A percentile compares a stretch with the other conserved stretches of the same genome.
Evolutionary conservation across 2,113 vertebrate genomes (phyloP).

Genomic region (Polypterus senegalus): DNA sequence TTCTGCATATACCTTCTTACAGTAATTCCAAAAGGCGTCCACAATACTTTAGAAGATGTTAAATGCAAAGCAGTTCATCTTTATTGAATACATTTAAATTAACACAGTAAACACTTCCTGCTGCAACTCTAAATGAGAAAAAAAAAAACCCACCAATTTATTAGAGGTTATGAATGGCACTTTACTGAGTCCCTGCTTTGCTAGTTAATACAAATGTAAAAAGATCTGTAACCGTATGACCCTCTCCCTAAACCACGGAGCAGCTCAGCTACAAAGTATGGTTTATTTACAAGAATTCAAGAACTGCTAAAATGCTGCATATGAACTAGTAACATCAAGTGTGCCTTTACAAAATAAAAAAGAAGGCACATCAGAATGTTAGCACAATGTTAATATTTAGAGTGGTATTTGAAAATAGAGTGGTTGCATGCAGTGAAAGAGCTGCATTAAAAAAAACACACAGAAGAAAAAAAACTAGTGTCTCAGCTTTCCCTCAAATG

Average conservation of each 20-base stretch:
- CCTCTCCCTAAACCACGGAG: slow-evolving; percentile 16
- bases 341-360: no score
- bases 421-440: no score
- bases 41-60: slow-evolving; percentile 6
- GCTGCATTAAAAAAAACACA: no score
- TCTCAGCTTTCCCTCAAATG: no score
- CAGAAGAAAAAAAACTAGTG: no score
- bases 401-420: no score
- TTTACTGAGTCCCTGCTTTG: slow-evolving; percentile 30
- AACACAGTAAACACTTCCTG: slow-evolving; percentile 18
- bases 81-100: slow-evolving; percentile 32
- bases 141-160: background rate
- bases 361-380: no score
- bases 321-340: no score
- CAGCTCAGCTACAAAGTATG: slow-evolving; percentile 23
- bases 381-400: no score
- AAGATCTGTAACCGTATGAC: slow-evolving; percentile 16
- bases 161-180: slow-evolving; percentile 27
- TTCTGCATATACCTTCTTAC: no score
- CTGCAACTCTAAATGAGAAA: slow-evolving; percentile 19
- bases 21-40: no score
- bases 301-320: no score
- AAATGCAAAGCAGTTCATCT: slow-evolving; percentile 27
- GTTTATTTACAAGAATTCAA: slow-evolving; percentile 24
- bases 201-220: slow-evolving; percentile 26